Conservation (phyloP, 2,113 vertebrate genomes). For the Smithornis capensis region DNA sequence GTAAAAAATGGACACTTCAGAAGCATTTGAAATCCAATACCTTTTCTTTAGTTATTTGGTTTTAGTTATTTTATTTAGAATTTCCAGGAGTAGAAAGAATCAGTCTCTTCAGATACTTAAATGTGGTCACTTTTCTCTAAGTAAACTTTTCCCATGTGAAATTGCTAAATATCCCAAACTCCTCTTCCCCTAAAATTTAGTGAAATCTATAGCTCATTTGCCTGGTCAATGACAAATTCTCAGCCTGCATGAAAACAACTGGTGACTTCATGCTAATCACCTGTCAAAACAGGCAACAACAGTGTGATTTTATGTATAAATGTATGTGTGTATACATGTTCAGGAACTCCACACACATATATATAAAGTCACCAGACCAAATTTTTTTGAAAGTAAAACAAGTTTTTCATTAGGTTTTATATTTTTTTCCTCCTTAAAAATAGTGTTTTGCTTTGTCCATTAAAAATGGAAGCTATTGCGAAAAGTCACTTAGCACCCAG, state of each 20-base stretch:
- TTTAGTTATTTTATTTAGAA: too few species aligned
- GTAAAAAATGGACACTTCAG: not conserved
- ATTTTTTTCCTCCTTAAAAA: not conserved
- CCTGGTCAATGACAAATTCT: not conserved
- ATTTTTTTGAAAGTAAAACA: not conserved
- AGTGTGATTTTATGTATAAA: not conserved
- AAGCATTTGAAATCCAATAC: not conserved
- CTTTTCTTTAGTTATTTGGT: not conserved
- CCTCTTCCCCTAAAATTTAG: not conserved
- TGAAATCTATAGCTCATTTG: not conserved
- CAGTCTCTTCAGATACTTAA: not conserved
- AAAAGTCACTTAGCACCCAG: not conserved
- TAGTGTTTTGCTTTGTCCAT: not conserved
- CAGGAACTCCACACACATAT: not conserved
- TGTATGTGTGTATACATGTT: not conserved
- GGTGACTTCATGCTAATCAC: not conserved
- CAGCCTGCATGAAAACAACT: not conserved
- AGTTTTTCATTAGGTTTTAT: not conserved
- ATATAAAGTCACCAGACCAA: not conserved
- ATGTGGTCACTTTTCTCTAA: not conserved
- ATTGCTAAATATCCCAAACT: not conserved
- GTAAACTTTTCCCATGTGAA: not conserved
- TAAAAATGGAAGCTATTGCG: not conserved
- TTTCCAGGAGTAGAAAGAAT: not conserved
- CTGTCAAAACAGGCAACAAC: not conserved